Evolutionary conservation across 2,888 invertebrate genomes (phyloP), one percentile per base, ranked within the genome.

Genomic region (Sicus ferrugineus): DNA sequence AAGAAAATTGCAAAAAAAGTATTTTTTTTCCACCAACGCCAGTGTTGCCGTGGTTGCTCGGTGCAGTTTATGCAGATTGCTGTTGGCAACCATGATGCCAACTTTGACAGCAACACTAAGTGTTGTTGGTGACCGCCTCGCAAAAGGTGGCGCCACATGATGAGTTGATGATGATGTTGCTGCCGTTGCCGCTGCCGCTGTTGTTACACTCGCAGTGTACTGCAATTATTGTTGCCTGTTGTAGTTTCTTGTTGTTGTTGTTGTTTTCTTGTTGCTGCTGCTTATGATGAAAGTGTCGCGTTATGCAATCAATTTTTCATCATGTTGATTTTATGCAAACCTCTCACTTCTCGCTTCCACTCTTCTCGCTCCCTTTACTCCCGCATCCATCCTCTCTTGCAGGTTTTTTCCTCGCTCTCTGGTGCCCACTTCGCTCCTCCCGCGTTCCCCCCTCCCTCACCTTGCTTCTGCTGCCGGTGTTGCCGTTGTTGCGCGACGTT

Each of bases 301-400:
- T 77, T 77, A 76, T 76, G 76, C 75, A 77, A 76, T 76, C 77
- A 76, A 76, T 76, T 77, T 77, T 75, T 75, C 75, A 76, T 70
- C 48, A 69, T 69, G 70, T 52, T 70, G 56, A 28, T 66, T 66
- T 66, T 58, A 58, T 66, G 42, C 23, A 31, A 42, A 16, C 14
- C 23, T 42, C 62, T 48, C 42, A 42, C 30, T 48, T 21, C 62
- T n/a, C 26, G 23, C 9, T 16, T 9, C 14, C n/a, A 7, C 46
- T 19, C 48, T 46, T 46, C 16, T 19, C 30, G 0, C 2, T 26
- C 34, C 11, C 34, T 34, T 11, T n/a, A n/a, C n/a, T n/a, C n/a
- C n/a, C n/a, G n/a, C n/a, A n/a, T n/a, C n/a, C n/a, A n/a, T n/a
- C n/a, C n/a, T n/a, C 38, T 34, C 38, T 34, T 5, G 38, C 38